Base-by-base conservation (phyloP, 2,113 vertebrate genomes). In the Ptilonorhynchus violaceus region DNA sequence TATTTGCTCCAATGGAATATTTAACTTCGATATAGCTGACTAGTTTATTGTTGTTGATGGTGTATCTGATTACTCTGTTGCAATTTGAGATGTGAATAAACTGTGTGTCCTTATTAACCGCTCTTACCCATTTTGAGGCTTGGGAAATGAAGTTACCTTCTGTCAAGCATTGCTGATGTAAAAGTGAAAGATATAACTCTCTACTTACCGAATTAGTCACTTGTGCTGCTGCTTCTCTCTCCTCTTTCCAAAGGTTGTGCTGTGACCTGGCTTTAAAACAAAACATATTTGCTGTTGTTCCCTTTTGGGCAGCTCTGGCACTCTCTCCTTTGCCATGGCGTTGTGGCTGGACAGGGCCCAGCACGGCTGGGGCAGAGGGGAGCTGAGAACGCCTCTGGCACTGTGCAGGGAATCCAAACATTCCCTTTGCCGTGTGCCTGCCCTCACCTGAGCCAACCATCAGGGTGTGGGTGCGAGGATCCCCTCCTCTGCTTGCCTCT, bases 21-120 rank as follows among this genome's bases (percentile, higher is more conserved):
- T 92, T 90, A 73, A 67, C 55, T 88, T 73, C 33, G 73, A 0
- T 46, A 44, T 42, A 73, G 62, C 44, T 85, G 66, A 77, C 85
- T 94, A 78, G 53, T 95, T 96, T 90, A 73, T 92, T 88, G 72
- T 37, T 85, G 62, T 74, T 86, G 86, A 39, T 81, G 56, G 50
- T 81, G 25, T 67, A 80, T 87, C 47, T 70, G 95, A 87, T 94
- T 91, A 50, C 84, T 80, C 44, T 69, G 70, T 23, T 86, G 59
- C 52, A 81, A 33, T 91, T 85, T 47, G 84, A 88, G 53, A 74
- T 75, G 66, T 49, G 82, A 92, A 62, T 53, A 62, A 82, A 24
- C 58, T 63, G 1, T 49, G 23, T 42, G 27, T 60, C 52, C n/a
- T 68, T 79, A 23, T 60, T 20, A 22, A 35, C 72, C 79, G 16